Base-by-base conservation (phyloP, 2,888 invertebrate species). In the Melanostoma scalare region DNA sequence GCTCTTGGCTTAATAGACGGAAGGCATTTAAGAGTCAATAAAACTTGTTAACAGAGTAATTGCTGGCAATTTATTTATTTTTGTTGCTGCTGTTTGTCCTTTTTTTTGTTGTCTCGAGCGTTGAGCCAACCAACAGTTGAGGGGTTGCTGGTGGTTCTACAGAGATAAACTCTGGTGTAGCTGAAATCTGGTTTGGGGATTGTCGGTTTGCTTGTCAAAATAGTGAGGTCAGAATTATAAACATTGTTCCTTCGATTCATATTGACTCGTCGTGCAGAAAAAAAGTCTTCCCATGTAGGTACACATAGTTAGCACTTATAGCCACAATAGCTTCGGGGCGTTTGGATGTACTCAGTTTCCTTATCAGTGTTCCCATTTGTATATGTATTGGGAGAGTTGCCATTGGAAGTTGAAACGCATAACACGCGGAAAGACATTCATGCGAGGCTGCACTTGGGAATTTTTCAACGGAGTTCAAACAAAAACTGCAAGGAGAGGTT, bases 11-110 rank as follows among this genome's bases (percentile, higher is more conserved):
- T 84, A 84, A 84, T 84, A 84, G 84, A 84, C 84, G 79, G 84
- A 78, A 85, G 80, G 80, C 82, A 90, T 90, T 91, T 91, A 90
- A 89, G 89, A 91, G 91, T 90, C 90, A 91, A 91, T 91, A 91
- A 91, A 91, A 91, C 90, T 90, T 91, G 91, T 91, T 91, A 91
- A 90, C 90, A 89, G 89, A 88, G 90, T 91, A 91, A 91, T 91
- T 91, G 91, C 90, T 87, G 88, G 89, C 90, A 90, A 91, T 91
- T 91, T 91, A 91, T 91, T 90, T 90, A 89, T 90, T 89, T 90
- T 75, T 52, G 60, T 78, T 74, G 52, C 42, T 60, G 42, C 6
- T 48, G 44, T 48, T 44, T 60, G 65, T 67, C 71, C 67, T 71
- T 71, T 78, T 71, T 55, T 40, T 55, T n/a, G 5, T 3, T 38